Evolutionary conservation across 2,113 vertebrate genomes (phyloP), one percentile per base, ranked within the genome.

Genomic region (Fulica atra): DNA sequence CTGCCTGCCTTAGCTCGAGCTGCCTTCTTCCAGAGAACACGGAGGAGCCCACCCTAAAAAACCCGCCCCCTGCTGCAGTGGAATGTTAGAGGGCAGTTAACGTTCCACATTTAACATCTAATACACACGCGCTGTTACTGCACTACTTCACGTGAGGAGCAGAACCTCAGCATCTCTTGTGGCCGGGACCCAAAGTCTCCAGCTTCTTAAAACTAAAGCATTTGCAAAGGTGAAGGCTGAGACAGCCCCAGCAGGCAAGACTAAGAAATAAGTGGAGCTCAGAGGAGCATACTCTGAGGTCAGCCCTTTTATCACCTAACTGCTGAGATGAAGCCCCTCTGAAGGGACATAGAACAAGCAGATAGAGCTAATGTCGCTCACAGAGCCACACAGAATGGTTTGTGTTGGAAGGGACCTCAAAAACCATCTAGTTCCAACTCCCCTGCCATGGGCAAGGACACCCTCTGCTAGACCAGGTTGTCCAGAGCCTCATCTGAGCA

Each of bases 331-430:
- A 29, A 60, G 51, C 33, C 59, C 51, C 13, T 63, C 15, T n/a
- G 4, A 72, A 16, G 6, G 10, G 28, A 12, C 12, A 7, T 5
- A 12, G 0, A 2, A 12, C 6, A 44, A 42, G 8, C 40, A 72
- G 23, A 6, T 13, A 16, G 0, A 13, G 42, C 13, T 53, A 21
- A 16, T 16, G 11, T 10, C 21, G 17, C 18, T 46, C 44, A 46
- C 44, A 46, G 17, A 46, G 19, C 44, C 44, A 46, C 44, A 46
- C 44, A 46, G 44, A 46, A 46, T 46, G 44, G 18, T 46, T 46
- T 46, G 44, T 46, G 18, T 46, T 46, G 44, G 44, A 46, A 46
- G 44, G 44, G 44, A 19, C 44, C 17, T 46, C 44, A 46, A 46
- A 44, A 17, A 18, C 42, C 44, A 46, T 46, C 44, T 46, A 18